Conservation (phyloP, 2,888 invertebrate species). For the Pecten maximus region DNA sequence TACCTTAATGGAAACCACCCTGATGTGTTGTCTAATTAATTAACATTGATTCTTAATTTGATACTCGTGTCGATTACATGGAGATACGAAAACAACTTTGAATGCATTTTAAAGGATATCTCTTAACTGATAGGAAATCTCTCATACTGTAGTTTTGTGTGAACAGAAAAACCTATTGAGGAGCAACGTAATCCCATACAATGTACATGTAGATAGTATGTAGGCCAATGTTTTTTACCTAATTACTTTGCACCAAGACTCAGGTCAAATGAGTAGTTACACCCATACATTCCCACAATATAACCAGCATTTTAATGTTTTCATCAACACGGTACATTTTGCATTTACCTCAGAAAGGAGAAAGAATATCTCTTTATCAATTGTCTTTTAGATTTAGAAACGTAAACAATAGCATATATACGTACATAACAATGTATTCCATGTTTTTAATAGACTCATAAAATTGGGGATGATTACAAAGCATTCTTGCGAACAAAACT, state of each 20-base stretch:
- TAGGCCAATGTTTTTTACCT: conserved; percentile 15
- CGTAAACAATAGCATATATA: too few species aligned
- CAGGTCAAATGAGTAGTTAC: background rate
- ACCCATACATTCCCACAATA: background rate
- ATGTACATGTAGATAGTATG: background rate
- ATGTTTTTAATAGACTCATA: too few species aligned
- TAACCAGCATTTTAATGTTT: background rate
- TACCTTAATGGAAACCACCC: background rate
- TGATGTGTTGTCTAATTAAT: background rate
- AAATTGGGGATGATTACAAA: too few species aligned
- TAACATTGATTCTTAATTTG: background rate
- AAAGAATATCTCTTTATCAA: too few species aligned
- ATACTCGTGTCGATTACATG: background rate
- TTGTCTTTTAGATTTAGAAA: too few species aligned
- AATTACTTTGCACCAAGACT: background rate
- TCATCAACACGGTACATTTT: background rate
- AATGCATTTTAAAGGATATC: background rate
- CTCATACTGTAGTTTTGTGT: background rate
- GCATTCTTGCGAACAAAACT: too few species aligned
- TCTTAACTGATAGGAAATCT: background rate
- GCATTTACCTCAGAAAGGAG: too few species aligned
- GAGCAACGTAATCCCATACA: background rate
- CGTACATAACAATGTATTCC: too few species aligned
- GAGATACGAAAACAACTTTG: background rate
- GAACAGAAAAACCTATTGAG: background rate